These are phyloP conservation scores for Melanaphis sacchari DNA, from an alignment of 1,140 invertebrate genomes.

Conservation along the genomic window DNA sequence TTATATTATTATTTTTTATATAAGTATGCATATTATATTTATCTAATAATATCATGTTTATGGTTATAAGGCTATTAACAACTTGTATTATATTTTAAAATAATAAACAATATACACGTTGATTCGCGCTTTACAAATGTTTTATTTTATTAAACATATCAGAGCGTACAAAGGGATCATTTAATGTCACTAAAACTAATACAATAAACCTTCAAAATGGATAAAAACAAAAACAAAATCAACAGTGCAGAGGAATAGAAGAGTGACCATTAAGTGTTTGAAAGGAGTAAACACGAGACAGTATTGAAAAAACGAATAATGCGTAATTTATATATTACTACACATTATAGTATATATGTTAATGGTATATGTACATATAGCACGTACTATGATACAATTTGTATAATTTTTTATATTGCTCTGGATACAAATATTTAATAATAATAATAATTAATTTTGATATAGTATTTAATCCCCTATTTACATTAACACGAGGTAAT, in stretches of 20 bases:
- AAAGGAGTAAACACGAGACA: not conserved
- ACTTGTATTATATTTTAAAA: conserved; percentile 7
- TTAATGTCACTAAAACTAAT: not conserved
- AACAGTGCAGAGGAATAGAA: not conserved
- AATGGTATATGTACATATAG: not conserved
- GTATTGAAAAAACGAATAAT: not conserved
- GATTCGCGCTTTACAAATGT: not conserved
- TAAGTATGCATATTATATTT: not conserved
- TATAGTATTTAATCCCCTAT: not conserved
- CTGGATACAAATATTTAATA: not conserved
- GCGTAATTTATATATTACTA: not conserved
- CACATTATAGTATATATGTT: not conserved
- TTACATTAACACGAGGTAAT: not conserved
- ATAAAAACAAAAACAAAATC: not conserved
- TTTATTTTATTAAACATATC: not conserved
- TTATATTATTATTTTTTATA: not conserved
- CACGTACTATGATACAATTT: not conserved
- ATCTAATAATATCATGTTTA: conserved; percentile 6
- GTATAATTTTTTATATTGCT: not conserved
- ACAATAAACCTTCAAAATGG: not conserved
- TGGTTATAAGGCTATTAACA: not conserved
- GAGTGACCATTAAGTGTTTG: not conserved
- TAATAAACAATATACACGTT: conserved; percentile 4
- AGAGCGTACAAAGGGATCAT: not conserved
- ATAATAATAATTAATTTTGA: not conserved